Percentiles rank a stretch among this genome's conserved stretches.
phyloP scores from a whole-genome alignment of 1,140 invertebrate genomes.

The Mylabris phalerata region DNA sequence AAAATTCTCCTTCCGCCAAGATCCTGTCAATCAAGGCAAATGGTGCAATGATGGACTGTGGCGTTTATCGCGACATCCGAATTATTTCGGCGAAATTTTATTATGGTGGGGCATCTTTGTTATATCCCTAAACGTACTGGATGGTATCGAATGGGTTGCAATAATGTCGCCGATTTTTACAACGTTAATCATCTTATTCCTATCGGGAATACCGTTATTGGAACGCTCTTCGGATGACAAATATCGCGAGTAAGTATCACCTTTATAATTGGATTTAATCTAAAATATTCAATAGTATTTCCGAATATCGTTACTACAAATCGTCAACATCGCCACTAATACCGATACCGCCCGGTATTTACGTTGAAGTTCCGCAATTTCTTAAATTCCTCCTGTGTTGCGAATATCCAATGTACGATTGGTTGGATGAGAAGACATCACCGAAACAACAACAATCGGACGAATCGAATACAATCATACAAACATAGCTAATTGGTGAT shows the following conservation, averaged over 20 bases:
- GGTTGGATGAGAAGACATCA: conserved; percentile 53
- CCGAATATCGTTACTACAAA: conserved; percentile 81
- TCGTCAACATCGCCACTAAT: conserved; percentile 79
- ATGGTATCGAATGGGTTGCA: conserved; percentile 72
- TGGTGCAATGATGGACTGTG: conserved; percentile 90
- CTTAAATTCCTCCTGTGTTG: conserved; percentile 79
- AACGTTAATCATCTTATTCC: conserved; percentile 78
- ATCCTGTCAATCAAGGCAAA: conserved; percentile 79
- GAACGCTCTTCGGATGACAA: conserved; percentile 81
- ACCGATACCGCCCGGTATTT: conserved; percentile 76
- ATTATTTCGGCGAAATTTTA: conserved; percentile 92
- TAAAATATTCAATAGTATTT: conserved; percentile 49
- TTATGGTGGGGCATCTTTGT: conserved; percentile 93
- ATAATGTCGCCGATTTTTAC: conserved; percentile 85
- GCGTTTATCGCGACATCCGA: conserved; percentile 85
- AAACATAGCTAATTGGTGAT: too few species aligned
- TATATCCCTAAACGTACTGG: conserved; percentile 79
- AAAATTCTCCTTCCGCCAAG: conserved; percentile 82
- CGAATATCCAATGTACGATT: conserved; percentile 81
- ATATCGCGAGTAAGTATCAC: conserved; percentile 68
- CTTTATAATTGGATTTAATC: background rate
- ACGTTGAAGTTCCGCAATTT: conserved; percentile 71
- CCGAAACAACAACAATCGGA: too few species aligned
- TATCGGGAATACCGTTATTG: conserved; percentile 78
- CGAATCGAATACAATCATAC: too few species aligned